Conservation (phyloP, 2,113 vertebrate species). For the Chrysemys picta region DNA sequence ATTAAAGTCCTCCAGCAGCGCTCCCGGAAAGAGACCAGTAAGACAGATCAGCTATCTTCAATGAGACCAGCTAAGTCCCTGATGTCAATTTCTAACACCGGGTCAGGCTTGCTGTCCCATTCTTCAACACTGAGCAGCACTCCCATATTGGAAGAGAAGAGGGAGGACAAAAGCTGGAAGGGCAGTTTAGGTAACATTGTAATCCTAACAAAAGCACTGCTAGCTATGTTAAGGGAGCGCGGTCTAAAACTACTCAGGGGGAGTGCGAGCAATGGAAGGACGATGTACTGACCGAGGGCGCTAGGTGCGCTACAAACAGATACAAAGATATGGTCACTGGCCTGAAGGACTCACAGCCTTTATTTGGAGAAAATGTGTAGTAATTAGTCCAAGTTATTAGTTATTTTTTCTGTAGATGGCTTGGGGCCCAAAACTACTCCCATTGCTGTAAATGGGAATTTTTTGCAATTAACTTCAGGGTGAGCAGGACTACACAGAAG, state of each 20-base stretch:
- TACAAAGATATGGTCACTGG: background rate
- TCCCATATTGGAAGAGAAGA: conserved; percentile 94
- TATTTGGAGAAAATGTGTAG: background rate
- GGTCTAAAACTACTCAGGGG: background rate
- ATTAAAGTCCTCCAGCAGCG: conserved; percentile 99
- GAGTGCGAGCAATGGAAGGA: background rate
- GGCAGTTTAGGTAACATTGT: conserved; percentile 91
- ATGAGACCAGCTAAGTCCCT: conserved; percentile 98
- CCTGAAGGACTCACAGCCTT: background rate
- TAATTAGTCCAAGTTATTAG: background rate
- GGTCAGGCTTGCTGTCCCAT: conserved; percentile 90
- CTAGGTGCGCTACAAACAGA: background rate
- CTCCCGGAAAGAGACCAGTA: conserved; percentile 92
- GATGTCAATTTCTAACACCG: conserved; percentile 95
- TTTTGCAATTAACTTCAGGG: background rate
- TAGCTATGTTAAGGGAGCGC: background rate
- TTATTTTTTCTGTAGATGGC: background rate
- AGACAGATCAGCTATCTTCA: conserved; percentile 88
- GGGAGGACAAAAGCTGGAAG: conserved; percentile 95
- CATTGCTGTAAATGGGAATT: background rate
- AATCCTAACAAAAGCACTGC: background rate
- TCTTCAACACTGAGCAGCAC: conserved; percentile 90
- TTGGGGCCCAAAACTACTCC: background rate
- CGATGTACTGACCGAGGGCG: background rate
- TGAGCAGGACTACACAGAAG: background rate